Percentiles rank a stretch among this genome's conserved stretches.
Evolutionary conservation across 2,888 invertebrate species (phyloP).

Genomic region (Argyresthia goedartella): DNA sequence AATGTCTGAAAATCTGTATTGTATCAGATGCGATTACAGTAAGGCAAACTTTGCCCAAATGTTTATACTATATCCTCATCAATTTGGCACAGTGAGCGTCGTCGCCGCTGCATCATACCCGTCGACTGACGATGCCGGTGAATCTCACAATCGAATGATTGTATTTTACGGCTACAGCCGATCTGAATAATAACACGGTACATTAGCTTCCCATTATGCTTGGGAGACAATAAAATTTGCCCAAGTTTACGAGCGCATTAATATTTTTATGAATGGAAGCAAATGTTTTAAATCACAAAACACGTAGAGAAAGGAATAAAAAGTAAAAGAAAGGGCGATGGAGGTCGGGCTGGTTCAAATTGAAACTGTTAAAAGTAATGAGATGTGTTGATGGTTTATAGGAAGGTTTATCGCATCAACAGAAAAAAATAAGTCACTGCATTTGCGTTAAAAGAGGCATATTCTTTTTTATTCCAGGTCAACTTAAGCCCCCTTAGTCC

Average conservation of each 20-base stretch:
- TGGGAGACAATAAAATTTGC: constrained; percentile 71
- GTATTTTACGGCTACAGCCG: constrained; percentile 66
- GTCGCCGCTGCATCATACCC: not conserved
- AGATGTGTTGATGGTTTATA: not conserved
- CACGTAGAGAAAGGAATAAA: constrained; percentile 49
- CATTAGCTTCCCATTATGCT: constrained; percentile 71
- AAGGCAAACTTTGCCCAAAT: no score
- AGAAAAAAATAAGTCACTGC: no score
- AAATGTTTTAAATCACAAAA: constrained; percentile 57
- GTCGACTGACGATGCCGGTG: not conserved
- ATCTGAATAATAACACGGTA: constrained; percentile 71
- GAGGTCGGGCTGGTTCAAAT: constrained; percentile 42
- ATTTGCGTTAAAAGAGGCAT: no score
- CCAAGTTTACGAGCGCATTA: constrained; percentile 71
- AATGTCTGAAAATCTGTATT: no score
- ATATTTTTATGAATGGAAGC: constrained; percentile 71
- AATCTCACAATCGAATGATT: constrained; percentile 26
- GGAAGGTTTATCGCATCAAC: not conserved
- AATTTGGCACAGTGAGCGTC: not conserved
- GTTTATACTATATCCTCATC: no score
- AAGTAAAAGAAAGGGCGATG: constrained; percentile 37
- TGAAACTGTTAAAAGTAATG: constrained; percentile 41
- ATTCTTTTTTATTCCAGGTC: no score
- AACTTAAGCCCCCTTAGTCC: no score
- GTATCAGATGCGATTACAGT: no score